These are phyloP conservation scores for Bombus fervidus DNA, from an alignment of 1,140 invertebrate species.

Conservation along the genomic window DNA sequence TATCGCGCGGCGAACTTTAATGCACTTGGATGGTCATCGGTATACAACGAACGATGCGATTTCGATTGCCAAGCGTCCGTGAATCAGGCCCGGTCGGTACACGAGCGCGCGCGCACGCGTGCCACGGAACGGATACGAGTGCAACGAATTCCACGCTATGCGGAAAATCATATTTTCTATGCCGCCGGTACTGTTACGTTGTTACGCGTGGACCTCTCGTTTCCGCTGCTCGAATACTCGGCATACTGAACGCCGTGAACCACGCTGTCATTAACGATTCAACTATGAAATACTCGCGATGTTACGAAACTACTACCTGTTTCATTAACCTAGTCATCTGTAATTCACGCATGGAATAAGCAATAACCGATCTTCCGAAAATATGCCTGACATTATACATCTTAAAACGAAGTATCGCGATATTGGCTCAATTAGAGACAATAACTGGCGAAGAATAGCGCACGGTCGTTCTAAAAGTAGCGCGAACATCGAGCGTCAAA, in stretches of 20 bases:
- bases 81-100: background rate
- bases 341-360: background rate
- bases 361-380: background rate
- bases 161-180: conserved; percentile 37
- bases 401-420: background rate
- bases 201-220: conserved; percentile 30
- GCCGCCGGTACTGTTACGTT: conserved; percentile 31
- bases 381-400: background rate
- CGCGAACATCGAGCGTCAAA: background rate
- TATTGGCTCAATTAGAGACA: conserved; percentile 29
- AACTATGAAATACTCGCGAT: background rate
- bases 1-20: conserved; percentile 7
- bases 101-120: background rate
- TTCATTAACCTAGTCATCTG: background rate
- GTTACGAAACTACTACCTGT: background rate
- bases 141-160: conserved; percentile 46
- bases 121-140: conserved; percentile 19
- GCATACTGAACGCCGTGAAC: background rate
- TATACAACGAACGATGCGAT: background rate
- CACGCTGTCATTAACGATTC: conserved; percentile 8
- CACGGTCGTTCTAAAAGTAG: conserved; percentile 38
- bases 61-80: background rate
- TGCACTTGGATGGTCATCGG: background rate
- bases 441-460: conserved; percentile 33
- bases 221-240: conserved; percentile 13